Conservation (phyloP, 2,888 invertebrate species). For the Oligia strigilis region DNA sequence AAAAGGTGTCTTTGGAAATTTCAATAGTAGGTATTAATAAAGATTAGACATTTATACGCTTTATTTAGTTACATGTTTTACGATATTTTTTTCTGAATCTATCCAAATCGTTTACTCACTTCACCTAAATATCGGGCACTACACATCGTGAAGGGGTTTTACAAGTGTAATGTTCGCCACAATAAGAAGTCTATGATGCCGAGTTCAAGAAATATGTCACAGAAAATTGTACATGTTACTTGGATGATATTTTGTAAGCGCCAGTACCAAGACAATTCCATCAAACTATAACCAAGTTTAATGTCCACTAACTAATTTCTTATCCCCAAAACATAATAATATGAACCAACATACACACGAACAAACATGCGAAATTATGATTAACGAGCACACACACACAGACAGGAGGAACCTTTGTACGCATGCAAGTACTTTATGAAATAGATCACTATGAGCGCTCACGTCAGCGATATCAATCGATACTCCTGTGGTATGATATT, state of each 20-base stretch:
- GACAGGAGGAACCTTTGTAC: slow-evolving; percentile 71
- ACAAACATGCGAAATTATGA: slow-evolving; percentile 91
- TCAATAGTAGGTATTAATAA: neutral
- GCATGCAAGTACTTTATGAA: slow-evolving; percentile 78
- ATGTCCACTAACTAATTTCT: slow-evolving; percentile 91
- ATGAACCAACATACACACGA: slow-evolving; percentile 89
- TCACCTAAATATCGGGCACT: too few species aligned
- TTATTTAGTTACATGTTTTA: neutral
- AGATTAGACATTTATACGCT: neutral
- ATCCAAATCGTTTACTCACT: too few species aligned
- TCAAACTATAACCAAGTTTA: slow-evolving; percentile 82
- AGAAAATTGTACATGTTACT: neutral
- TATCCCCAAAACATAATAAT: slow-evolving; percentile 91
- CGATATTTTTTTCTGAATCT: neutral
- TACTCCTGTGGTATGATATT: slow-evolving; percentile 73
- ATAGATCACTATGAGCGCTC: slow-evolving; percentile 85
- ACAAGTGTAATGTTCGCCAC: too few species aligned
- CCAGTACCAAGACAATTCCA: slow-evolving; percentile 71
- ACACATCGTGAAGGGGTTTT: too few species aligned
- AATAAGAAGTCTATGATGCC: neutral
- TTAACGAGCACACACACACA: slow-evolving; percentile 89
- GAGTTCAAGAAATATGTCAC: too few species aligned
- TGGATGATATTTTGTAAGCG: neutral
- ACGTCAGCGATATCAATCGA: slow-evolving; percentile 77
- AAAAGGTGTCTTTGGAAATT: too few species aligned